Evolutionary conservation across 2,113 vertebrate species (phyloP), one percentile per base, ranked within the genome.

Genomic region (Anseranas semipalmata): DNA sequence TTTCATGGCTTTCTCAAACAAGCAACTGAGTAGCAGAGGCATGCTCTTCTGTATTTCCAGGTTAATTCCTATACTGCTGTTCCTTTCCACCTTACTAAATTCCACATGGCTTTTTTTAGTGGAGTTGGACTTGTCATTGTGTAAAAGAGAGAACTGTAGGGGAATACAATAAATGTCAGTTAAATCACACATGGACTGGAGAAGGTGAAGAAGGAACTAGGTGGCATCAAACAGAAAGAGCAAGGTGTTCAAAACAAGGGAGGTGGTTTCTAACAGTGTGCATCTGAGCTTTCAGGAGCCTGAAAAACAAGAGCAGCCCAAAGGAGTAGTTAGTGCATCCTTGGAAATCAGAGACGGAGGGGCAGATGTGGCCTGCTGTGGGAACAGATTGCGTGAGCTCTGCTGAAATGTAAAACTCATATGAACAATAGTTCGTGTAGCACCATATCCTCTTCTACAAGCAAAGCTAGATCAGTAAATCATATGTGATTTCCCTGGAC

Each of bases 341-440:
- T 70, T 77, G 19, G 50, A 55, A 85, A 35, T 85, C 1, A 2
- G 56, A 56, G 66, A 12, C 39, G 19, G 28, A 85, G 72, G 18
- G 45, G 39, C 39, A 79, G 0, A 17, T 30, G 18, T 33, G 43
- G 21, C 43, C 11, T 68, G 28, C 52, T 76, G 50, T 60, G 71
- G 21, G 71, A 85, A 66, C 62, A 82, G 43, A 37, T 16, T 55
- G 13, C 19, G 1, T 32, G 59, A 79, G 58, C 30, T 92, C 50
- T 70, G 41, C 67, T 70, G 37, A 59, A 79, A 46, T 0, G 0
- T 21, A 16, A 14, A 7, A 6, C 33, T 79, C 30, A 8, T 46
- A 3, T 39, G 55, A 83, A 27, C 9, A 6, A 19, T 28, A 19
- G 39, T 65, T 76, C 14, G 24, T 81, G 17, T 0, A 62, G 72